Conservation (phyloP, 2,888 invertebrate species). For the Acrobasis suavella region DNA sequence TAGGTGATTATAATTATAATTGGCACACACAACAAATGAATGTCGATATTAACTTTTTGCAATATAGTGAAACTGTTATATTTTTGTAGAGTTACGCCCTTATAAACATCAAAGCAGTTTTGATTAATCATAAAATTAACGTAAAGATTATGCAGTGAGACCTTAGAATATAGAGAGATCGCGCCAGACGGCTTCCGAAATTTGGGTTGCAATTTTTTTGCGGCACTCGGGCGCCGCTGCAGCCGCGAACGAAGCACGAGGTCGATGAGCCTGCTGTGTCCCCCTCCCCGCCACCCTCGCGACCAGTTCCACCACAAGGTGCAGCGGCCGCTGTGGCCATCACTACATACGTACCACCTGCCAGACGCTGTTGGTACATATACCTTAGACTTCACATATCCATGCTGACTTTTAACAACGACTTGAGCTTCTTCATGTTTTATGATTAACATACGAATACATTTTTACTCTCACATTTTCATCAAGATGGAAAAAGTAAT, state of each 20-base stretch:
- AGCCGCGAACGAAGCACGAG: slow-evolving; percentile 51
- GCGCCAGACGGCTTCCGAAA: slow-evolving; percentile 75
- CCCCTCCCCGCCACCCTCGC: slow-evolving; percentile 46
- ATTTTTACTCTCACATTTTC: not conserved
- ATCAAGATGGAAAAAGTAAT: too few relatives aligned
- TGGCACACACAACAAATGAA: too few relatives aligned
- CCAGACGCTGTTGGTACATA: slow-evolving; percentile 73
- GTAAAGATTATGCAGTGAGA: too few relatives aligned
- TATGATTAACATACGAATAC: not conserved
- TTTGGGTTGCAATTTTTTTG: slow-evolving; percentile 76
- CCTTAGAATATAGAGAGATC: slow-evolving; percentile 47
- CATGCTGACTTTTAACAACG: slow-evolving; percentile 43
- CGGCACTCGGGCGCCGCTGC: slow-evolving; percentile 58
- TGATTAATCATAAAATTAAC: too few relatives aligned
- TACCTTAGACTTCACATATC: slow-evolving; percentile 44
- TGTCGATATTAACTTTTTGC: too few relatives aligned
- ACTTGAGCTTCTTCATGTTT: not conserved
- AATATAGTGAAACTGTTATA: too few relatives aligned
- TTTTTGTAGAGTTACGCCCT: too few relatives aligned
- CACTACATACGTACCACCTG: slow-evolving; percentile 75
- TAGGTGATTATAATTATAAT: too few relatives aligned
- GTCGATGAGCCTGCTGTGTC: slow-evolving; percentile 67
- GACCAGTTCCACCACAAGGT: slow-evolving; percentile 79
- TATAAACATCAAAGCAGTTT: too few relatives aligned
- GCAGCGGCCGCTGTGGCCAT: slow-evolving; percentile 70